Percentiles rank a stretch among this genome's conserved stretches.
These are phyloP conservation scores for Nomada goodeniana DNA, from an alignment of 2,888 invertebrate genomes.

Conservation along the genomic window DNA sequence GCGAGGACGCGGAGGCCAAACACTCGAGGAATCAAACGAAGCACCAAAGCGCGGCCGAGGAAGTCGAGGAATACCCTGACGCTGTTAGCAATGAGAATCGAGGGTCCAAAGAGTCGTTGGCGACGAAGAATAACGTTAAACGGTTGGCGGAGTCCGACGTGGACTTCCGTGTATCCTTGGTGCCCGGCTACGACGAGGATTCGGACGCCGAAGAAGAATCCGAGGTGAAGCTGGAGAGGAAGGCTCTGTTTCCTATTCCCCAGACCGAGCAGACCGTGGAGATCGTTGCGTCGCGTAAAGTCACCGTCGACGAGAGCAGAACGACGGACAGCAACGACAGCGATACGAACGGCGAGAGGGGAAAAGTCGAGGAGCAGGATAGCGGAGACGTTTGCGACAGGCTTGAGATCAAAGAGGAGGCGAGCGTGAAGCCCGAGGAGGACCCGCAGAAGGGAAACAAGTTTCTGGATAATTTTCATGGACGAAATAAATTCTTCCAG, in stretches of 20 bases:
- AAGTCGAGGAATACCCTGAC: not conserved
- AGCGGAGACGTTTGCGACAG: constrained; percentile 24
- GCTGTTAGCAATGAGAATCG: not conserved
- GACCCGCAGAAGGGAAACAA: constrained; percentile 75
- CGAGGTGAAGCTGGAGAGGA: constrained; percentile 72
- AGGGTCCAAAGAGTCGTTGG: not conserved
- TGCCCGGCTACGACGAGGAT: constrained; percentile 86
- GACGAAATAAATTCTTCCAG: constrained; percentile 85
- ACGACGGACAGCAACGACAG: constrained; percentile 16
- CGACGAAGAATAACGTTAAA: constrained; percentile 34
- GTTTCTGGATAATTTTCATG: constrained; percentile 79
- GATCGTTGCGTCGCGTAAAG: not conserved
- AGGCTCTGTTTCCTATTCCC: constrained; percentile 85
- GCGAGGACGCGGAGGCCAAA: constrained; percentile 16
- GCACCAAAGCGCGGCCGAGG: constrained; percentile 4
- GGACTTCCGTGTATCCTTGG: constrained; percentile 82
- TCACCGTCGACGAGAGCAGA: not conserved
- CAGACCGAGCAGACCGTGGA: constrained; percentile 73
- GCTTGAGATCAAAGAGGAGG: constrained; percentile 27
- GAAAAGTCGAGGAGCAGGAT: constrained; percentile 30
- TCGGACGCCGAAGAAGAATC: constrained; percentile 84
- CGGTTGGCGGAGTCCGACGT: constrained; percentile 35
- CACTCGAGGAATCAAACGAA: constrained; percentile 34
- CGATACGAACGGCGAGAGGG: constrained; percentile 38
- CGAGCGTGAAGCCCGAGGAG: constrained; percentile 48